These are phyloP conservation scores for Prochilodus magdalenae DNA, from an alignment of 2,113 vertebrate species.

Conservation along the genomic window DNA sequence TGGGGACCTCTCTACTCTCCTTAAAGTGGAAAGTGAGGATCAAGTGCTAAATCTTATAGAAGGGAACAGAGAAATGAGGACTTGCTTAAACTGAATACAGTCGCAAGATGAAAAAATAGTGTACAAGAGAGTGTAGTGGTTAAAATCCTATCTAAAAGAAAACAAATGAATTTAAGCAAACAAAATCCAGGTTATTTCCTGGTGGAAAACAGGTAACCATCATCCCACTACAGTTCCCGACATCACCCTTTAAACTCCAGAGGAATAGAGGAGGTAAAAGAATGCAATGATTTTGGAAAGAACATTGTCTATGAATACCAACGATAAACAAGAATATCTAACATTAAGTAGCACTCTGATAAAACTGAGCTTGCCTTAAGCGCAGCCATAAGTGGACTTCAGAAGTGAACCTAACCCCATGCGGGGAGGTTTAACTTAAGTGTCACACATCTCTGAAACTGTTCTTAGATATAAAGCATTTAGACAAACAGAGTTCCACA, in stretches of 20 bases:
- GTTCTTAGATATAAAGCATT: too few relatives aligned
- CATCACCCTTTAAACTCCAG: not conserved
- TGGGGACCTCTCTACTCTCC: not conserved
- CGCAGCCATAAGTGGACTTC: constrained; percentile 43
- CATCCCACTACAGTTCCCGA: not conserved
- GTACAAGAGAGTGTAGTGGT: too few relatives aligned
- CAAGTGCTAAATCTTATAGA: not conserved
- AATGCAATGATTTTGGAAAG: not conserved
- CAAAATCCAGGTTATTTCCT: too few relatives aligned
- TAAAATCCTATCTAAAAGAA: too few relatives aligned
- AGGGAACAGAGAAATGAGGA: not conserved
- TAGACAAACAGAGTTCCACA: not conserved
- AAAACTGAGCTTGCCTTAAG: constrained; percentile 20
- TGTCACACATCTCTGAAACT: not conserved
- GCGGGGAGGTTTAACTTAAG: constrained; percentile 9
- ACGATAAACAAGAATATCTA: not conserved
- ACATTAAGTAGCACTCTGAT: not conserved
- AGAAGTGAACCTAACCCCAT: constrained; percentile 5
- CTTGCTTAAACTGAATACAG: not conserved
- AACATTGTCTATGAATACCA: constrained; percentile 19
- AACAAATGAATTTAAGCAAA: too few relatives aligned
- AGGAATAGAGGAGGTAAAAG: not conserved
- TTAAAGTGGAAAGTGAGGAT: not conserved
- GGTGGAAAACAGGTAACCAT: not conserved
- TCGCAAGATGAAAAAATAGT: too few relatives aligned